A percentile compares a stretch with the other conserved stretches of the same genome.
Conservation (phyloP, 2,797 vertebrate genomes). For the Myotis findleyi region DNA sequence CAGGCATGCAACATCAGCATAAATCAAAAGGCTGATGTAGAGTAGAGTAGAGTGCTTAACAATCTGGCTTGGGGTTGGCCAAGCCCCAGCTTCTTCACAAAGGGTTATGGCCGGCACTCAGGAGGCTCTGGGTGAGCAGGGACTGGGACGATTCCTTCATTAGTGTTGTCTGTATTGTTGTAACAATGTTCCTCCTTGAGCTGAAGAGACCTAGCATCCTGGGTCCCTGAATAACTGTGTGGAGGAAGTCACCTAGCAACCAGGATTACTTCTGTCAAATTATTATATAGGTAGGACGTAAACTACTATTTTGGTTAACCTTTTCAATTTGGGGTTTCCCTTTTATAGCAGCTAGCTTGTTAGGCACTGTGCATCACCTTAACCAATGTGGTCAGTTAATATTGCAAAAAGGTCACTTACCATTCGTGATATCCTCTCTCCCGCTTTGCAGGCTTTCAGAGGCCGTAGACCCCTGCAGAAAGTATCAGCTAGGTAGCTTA, state of each 20-base stretch:
- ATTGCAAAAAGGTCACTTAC: not conserved
- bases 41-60: not conserved
- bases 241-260: not conserved
- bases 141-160: not conserved
- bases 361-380: not conserved
- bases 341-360: not conserved
- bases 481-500: not conserved
- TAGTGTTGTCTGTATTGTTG: not conserved
- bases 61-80: not conserved
- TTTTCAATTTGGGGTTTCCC: not conserved
- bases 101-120: not conserved
- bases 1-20: conserved; percentile 43
- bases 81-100: not conserved
- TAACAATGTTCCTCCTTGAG: not conserved
- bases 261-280: not conserved
- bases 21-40: conserved; percentile 39
- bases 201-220: not conserved
- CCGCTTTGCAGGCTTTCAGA: not conserved
- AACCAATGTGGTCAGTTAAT: not conserved
- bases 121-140: accelerated
- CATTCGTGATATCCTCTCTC: not conserved
- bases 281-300: not conserved
- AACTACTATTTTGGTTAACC: not conserved
- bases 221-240: not conserved
- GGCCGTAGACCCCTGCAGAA: not conserved